Evolutionary conservation across 2,113 vertebrate genomes (phyloP), one percentile per base, ranked within the genome.

Genomic region (Apodemus sylvaticus): DNA sequence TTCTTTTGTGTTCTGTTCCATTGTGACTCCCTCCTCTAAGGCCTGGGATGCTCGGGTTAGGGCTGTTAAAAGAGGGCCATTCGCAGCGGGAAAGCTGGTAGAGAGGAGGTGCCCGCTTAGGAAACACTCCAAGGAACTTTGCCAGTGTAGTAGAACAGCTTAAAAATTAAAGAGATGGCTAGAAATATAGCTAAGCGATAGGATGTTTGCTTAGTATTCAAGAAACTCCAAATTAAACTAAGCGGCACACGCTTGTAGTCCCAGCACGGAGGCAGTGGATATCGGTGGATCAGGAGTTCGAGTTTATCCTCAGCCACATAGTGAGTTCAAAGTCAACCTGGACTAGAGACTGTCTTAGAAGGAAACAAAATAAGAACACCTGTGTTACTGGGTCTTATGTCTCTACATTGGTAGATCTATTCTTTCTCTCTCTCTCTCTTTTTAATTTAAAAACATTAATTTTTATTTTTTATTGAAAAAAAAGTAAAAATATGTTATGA

Each of bases 1-100:
- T 83, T 93, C 70, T 93, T 97, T 74, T 92, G 71, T 95, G 93
- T 42, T 94, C 68, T 89, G 60, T 88, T 94, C 92, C 29, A 7
- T 48, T 53, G 74, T 71, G 78, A 68, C 68, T 42, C 24, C 55
- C 51, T 94, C 11, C 70, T 74, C 60, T 11, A 16, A 62, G 88
- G 64, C 48, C 62, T 11, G 16, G 53, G 11, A 60, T 92, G 88
- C 34, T n/a, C 66, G 3, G 24, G 29, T 74, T 55, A 39, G 45
- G 71, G 14, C 8, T 88, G n/a, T 14, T 58, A 7, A 85, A 83
- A 20, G 17, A 12, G 13, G 19, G n/a, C 1, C 36, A 36, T 55
- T 26, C 14, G 1, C 22, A n/a, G 68, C 11, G 19, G 14, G 19
- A 22, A 22, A 6, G 62, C 29, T 16, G 36, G 20, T 0, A 6